Evolutionary conservation across 1,140 invertebrate species (phyloP).

Genomic region (Drosophila mauritiana): DNA sequence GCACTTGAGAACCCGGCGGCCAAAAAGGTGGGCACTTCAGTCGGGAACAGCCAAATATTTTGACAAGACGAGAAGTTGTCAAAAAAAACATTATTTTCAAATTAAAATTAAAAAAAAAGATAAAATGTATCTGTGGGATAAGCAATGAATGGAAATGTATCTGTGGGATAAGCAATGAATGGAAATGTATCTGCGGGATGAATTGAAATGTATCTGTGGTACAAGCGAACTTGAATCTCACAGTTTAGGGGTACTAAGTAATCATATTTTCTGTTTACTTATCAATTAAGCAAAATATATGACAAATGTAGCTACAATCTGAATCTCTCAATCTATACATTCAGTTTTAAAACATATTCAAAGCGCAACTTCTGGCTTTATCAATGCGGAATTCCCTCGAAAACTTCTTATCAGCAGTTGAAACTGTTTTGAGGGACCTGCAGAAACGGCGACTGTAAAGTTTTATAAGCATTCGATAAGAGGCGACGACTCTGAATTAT

Average conservation of each 20-base stretch:
- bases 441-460: conserved; percentile 11
- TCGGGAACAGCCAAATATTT: not conserved
- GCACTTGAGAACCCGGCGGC: conserved; percentile 40
- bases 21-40: conserved; percentile 25
- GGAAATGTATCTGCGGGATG: too few relatives aligned
- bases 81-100: not conserved
- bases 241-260: too few relatives aligned
- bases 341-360: too few relatives aligned
- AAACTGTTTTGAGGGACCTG: conserved; percentile 22
- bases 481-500: conserved; percentile 3
- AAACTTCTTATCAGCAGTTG: conserved; percentile 15
- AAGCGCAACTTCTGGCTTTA: too few relatives aligned
- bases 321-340: too few relatives aligned
- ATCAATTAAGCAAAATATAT: too few relatives aligned
- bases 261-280: too few relatives aligned
- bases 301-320: too few relatives aligned
- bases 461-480: conserved; percentile 27
- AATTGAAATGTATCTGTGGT: too few relatives aligned
- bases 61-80: conserved; percentile 5
- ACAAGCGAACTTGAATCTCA: too few relatives aligned
- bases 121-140: not conserved
- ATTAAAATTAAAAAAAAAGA: not conserved
- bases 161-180: too few relatives aligned
- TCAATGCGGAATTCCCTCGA: not conserved
- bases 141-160: too few relatives aligned